Evolutionary conservation across 2,113 vertebrate genomes (phyloP).

Genomic region (Pollimyrus isidori): DNA sequence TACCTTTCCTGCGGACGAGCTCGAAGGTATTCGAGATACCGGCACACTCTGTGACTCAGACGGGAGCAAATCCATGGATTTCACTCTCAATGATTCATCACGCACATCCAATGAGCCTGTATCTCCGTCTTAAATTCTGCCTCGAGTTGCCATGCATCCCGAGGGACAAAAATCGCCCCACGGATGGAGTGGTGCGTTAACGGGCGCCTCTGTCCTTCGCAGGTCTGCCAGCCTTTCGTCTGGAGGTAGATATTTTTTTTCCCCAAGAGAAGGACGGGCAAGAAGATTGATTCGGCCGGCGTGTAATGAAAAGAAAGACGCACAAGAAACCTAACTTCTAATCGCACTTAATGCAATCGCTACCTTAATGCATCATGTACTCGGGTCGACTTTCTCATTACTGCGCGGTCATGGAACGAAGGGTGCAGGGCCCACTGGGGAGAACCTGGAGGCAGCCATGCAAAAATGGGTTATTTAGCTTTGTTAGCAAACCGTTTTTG

Average conservation of each 20-base stretch:
- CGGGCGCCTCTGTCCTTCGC: not conserved
- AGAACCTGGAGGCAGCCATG: not conserved
- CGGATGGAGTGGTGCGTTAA: not conserved
- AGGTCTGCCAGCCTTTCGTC: not conserved
- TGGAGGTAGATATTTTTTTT: not conserved
- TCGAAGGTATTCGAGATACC: not conserved
- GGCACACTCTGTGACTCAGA: not conserved
- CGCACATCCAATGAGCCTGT: not conserved
- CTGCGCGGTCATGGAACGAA: not conserved
- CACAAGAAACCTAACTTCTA: not conserved
- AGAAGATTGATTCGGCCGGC: not conserved
- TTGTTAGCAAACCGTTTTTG: not conserved
- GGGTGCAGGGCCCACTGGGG: not conserved
- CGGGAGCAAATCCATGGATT: conserved; percentile 7
- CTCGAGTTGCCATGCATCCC: not conserved
- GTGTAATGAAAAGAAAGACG: conserved; percentile 12
- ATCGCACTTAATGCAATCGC: not conserved
- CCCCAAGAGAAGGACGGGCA: not conserved
- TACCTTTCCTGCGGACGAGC: not conserved
- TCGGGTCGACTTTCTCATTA: not conserved
- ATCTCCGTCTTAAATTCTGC: not conserved
- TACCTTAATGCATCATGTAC: not conserved
- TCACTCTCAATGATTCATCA: not conserved
- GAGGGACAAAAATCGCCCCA: not conserved
- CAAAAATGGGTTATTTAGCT: not conserved